phyloP scores from a whole-genome alignment of 2,888 invertebrate species.

The Deroplatys truncata region DNA sequence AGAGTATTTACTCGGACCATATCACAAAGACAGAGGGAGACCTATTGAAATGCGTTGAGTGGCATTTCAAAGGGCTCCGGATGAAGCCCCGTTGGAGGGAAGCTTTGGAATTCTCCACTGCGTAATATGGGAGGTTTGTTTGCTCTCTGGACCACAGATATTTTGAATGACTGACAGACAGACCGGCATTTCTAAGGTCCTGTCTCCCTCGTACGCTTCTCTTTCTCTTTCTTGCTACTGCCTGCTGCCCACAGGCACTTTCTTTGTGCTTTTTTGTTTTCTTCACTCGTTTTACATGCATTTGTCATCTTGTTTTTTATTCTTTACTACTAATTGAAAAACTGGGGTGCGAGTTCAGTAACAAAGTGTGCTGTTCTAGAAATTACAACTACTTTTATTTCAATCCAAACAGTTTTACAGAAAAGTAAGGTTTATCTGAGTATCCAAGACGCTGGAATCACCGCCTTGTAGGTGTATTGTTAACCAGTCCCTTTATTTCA shows the following conservation, averaged over 20 bases:
- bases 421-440: no score
- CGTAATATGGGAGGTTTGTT: conserved; percentile 17
- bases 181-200: not conserved
- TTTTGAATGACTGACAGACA: not conserved
- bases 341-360: no score
- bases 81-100: not conserved
- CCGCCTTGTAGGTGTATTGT: no score
- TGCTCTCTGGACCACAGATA: conserved; percentile 1
- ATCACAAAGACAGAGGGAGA: not conserved
- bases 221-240: not conserved
- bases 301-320: not conserved
- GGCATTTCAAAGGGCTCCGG: conserved; percentile 7
- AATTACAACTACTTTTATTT: no score
- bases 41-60: conserved; percentile 14
- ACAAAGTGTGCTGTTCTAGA: no score
- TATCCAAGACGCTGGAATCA: no score
- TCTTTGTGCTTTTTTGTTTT: not conserved
- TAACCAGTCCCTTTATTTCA: no score
- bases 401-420: no score
- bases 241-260: not conserved
- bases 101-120: not conserved
- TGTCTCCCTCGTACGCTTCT: not conserved
- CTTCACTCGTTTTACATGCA: not conserved
- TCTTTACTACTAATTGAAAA: not conserved
- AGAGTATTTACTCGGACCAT: not conserved